phyloP scores from a whole-genome alignment of 2,113 vertebrate species.

The Anhinga rufa region DNA sequence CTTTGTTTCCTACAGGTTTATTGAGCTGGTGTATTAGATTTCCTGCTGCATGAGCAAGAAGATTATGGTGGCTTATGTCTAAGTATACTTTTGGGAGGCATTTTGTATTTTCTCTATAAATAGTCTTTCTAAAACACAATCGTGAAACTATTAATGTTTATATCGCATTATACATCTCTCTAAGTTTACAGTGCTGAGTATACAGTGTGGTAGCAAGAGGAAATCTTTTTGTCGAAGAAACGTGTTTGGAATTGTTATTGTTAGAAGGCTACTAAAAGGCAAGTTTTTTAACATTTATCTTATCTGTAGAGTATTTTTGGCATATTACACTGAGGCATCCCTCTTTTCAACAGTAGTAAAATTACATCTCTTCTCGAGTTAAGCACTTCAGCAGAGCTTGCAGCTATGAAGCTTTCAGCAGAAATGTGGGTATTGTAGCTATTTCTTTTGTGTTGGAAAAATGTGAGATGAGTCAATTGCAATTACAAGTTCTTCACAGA shows the following conservation, averaged over 20 bases:
- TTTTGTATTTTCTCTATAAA: constrained; percentile 85
- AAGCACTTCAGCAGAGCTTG: not conserved
- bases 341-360: not conserved
- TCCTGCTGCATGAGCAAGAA: constrained; percentile 97
- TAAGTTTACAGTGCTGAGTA: constrained; percentile 67
- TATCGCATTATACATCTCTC: constrained; percentile 75
- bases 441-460: not conserved
- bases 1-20: constrained; percentile 91
- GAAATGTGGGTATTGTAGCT: not conserved
- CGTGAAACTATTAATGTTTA: constrained; percentile 81
- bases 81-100: constrained; percentile 90
- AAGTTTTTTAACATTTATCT: constrained; percentile 50
- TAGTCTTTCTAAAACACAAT: constrained; percentile 81
- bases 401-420: not conserved
- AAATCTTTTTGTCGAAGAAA: constrained; percentile 65
- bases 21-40: constrained; percentile 93
- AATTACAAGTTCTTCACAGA: not conserved
- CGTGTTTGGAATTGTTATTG: constrained; percentile 46
- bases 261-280: constrained; percentile 41
- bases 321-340: not conserved
- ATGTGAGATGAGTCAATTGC: not conserved
- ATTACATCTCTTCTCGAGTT: not conserved
- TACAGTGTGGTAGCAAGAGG: constrained; percentile 52
- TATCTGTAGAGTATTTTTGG: constrained; percentile 32
- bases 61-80: constrained; percentile 97